Evolutionary conservation across 1,140 invertebrate species (phyloP).

Genomic region (Atta colombica): DNA sequence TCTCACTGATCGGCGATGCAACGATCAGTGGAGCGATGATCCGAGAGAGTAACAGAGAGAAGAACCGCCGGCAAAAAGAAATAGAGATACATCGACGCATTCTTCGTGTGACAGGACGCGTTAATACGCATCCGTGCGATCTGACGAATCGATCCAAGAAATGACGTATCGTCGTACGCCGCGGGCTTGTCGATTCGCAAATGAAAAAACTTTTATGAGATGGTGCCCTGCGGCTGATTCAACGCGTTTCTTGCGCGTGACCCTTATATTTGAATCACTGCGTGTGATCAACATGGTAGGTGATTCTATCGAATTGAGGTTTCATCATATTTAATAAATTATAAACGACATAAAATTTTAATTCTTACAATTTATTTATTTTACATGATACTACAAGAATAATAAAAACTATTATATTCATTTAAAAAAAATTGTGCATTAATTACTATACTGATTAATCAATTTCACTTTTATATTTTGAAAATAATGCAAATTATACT

Average conservation of each 20-base stretch:
- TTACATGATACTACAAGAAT: background rate
- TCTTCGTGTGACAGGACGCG: conserved; percentile 72
- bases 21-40: conserved; percentile 22
- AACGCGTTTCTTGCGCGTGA: conserved; percentile 65
- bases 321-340: conserved; percentile 1
- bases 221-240: conserved; percentile 52
- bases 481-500: background rate
- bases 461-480: too few relatives aligned
- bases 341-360: background rate
- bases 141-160: conserved; percentile 66
- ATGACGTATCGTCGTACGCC: conserved; percentile 72
- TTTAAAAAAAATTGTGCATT: too few relatives aligned
- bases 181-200: conserved; percentile 69
- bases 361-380: background rate
- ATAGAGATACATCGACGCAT: conserved; percentile 68
- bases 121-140: conserved; percentile 65
- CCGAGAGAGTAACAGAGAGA: background rate
- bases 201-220: conserved; percentile 70
- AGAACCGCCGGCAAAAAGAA: conserved; percentile 57
- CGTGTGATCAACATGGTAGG: conserved; percentile 1
- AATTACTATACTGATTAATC: too few relatives aligned
- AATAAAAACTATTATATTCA: background rate
- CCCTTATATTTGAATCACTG: conserved; percentile 15
- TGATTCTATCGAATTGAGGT: background rate
- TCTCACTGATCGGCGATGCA: conserved; percentile 30